Evolutionary conservation across 2,797 vertebrate genomes (phyloP).

Genomic region (Pipistrellus pygmaeus): DNA sequence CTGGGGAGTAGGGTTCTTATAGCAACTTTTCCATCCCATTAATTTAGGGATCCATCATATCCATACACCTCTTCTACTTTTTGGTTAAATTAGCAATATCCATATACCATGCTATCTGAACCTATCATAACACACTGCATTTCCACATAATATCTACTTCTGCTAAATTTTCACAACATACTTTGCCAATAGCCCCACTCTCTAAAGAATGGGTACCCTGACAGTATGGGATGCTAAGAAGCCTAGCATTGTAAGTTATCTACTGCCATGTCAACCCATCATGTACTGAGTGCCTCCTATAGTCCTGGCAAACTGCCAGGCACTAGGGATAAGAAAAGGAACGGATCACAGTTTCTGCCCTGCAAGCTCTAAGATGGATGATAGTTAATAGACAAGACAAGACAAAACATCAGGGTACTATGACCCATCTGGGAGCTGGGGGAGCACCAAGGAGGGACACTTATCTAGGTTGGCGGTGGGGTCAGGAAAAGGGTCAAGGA

Average conservation of each 20-base stretch:
- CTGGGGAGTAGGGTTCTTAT: not conserved
- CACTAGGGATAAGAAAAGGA: not conserved
- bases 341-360: not conserved
- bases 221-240: not conserved
- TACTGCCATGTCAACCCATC: not conserved
- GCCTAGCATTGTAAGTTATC: not conserved
- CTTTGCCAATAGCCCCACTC: not conserved
- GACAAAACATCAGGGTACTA: not conserved
- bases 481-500: not conserved
- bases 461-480: not conserved
- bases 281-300: not conserved
- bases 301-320: not conserved
- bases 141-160: not conserved
- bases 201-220: not conserved
- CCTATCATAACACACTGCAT: not conserved
- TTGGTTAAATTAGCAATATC: conserved; percentile 31
- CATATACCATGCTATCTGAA: not conserved
- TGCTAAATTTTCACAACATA: conserved; percentile 19
- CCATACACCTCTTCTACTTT: not conserved
- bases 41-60: not conserved
- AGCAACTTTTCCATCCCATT: not conserved
- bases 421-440: not conserved
- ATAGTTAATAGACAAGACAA: not conserved
- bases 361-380: not conserved
- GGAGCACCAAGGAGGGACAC: not conserved